phyloP scores from a whole-genome alignment of 2,888 invertebrate genomes.

The Xestia rhomboidea region DNA sequence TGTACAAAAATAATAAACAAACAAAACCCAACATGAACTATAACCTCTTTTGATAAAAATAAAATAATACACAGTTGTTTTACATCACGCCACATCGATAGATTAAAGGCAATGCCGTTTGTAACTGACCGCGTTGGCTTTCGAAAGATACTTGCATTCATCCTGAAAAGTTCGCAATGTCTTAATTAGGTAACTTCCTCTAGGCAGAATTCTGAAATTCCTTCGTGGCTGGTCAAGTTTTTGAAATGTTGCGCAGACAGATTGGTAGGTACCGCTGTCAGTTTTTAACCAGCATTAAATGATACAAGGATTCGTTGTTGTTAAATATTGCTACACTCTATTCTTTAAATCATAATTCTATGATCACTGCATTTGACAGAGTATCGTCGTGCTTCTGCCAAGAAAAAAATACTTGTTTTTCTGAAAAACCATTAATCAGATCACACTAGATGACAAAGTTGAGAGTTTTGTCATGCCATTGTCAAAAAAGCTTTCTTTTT shows the following conservation, averaged over 20 bases:
- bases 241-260: conserved; percentile 21
- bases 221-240: conserved; percentile 18
- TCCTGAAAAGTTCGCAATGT: conserved; percentile 42
- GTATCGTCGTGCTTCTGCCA: background rate
- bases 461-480: background rate
- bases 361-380: background rate
- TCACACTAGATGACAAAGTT: background rate
- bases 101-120: conserved; percentile 25
- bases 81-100: conserved; percentile 32
- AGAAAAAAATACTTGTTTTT: background rate
- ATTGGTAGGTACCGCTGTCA: background rate
- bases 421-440: background rate
- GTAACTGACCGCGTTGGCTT: conserved; percentile 46
- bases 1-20: conserved; percentile 48
- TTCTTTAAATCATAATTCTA: background rate
- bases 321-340: background rate
- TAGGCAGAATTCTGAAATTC: conserved; percentile 16
- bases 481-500: background rate
- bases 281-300: background rate
- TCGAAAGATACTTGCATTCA: conserved; percentile 43
- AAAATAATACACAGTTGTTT: conserved; percentile 49
- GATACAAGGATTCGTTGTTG: background rate
- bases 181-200: conserved; percentile 39
- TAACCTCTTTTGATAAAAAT: conserved; percentile 56
- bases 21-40: conserved; percentile 43